Base-by-base conservation (phyloP, 2,888 invertebrate species). In the Netelia fuscicornis region DNA sequence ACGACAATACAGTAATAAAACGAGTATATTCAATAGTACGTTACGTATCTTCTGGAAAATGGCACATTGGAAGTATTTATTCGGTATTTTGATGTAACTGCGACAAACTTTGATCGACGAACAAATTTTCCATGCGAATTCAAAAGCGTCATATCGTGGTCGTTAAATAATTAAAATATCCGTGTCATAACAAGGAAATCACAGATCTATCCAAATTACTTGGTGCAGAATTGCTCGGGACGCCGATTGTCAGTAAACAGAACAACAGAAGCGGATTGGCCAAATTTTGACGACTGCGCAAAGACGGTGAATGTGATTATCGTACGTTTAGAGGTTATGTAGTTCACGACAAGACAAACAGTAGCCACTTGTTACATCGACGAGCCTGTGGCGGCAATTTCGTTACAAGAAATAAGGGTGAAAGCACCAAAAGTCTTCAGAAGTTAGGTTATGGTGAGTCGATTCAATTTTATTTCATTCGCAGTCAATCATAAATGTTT, bases 11-110 rank as follows among this genome's bases (percentile, higher is more conserved):
- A 17, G 17, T 25, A n/a, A 2, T 1, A 62, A 54, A 37, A 30
- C 37, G 17, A 37, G 30, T 25, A 10, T 48, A 30, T 25, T 9
- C 30, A 25, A 37, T 75, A 20, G 30, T 30, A 5, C 5, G n/a
- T 20, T 75, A 70, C 76, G 90, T 94, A 96, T 97, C 97, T 95
- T 97, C 97, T 44, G 96, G 94, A 94, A 97, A 97, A 93, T 97
- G 97, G 86, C 95, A 94, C 93, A 96, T 97, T 81, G 96, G 96
- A 90, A 96, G 96, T 95, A 95, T 95, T 90, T 92, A 58, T 74
- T 88, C 71, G 17, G 37, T 30, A 48, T 67, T 54, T 52, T 48
- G 48, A 3, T 13, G 20, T 58, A 20, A n/a, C 13, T 17, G 9
- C 9, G 17, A 58, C 9, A 20, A 3, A 5, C 13, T 20, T 17